These are phyloP conservation scores for Lithophane leautieri DNA, from an alignment of 2,888 invertebrate species.

Conservation along the genomic window DNA sequence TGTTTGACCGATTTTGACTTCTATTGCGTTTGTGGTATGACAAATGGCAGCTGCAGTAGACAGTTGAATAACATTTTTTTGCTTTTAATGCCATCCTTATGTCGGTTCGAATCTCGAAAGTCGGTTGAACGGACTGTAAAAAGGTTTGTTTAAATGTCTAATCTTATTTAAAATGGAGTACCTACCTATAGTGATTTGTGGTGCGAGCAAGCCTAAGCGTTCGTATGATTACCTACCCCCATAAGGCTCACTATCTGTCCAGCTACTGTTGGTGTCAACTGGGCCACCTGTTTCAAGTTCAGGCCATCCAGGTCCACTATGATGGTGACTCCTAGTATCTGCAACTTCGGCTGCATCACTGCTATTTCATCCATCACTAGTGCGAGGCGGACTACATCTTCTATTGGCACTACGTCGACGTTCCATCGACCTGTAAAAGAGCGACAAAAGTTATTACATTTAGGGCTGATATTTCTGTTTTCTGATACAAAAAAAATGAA, in stretches of 20 bases:
- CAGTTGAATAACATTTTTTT: too few relatives aligned
- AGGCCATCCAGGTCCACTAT: constrained; percentile 85
- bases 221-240: constrained; percentile 82
- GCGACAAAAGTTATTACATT: neutral
- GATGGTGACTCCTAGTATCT: constrained; percentile 85
- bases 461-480: neutral
- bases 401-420: constrained; percentile 77
- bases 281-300: constrained; percentile 79
- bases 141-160: too few relatives aligned
- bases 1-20: too few relatives aligned
- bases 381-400: constrained; percentile 83
- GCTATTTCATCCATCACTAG: constrained; percentile 86
- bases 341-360: constrained; percentile 84
- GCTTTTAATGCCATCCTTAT: too few relatives aligned
- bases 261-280: constrained; percentile 82
- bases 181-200: neutral
- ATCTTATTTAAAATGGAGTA: too few relatives aligned
- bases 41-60: too few relatives aligned
- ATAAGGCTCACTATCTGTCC: constrained; percentile 84
- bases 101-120: too few relatives aligned
- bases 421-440: constrained; percentile 82
- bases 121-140: too few relatives aligned
- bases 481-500: too few relatives aligned
- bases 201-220: neutral
- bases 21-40: too few relatives aligned